phyloP scores from a whole-genome alignment of 2,113 vertebrate species.

The Manacus vitellinus region DNA sequence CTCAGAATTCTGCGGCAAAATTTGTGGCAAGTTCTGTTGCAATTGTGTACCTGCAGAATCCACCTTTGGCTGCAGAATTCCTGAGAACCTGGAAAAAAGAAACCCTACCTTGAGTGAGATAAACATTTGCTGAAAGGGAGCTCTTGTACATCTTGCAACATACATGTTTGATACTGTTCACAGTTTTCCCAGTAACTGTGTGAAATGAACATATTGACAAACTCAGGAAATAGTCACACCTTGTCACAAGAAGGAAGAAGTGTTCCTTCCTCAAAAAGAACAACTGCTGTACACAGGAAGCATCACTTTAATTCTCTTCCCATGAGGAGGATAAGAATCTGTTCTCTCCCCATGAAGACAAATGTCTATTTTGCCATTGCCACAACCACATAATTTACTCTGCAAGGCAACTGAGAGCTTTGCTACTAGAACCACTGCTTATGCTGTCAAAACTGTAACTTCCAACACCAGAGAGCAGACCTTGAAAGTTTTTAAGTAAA shows the following conservation, averaged over 20 bases:
- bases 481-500: neutral
- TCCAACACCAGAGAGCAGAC: neutral
- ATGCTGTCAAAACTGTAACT: neutral
- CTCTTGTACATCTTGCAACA: constrained; percentile 73
- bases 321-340: neutral
- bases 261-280: neutral
- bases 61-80: constrained; percentile 81
- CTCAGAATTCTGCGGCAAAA: constrained; percentile 82
- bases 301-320: neutral
- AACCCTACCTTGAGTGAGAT: constrained; percentile 79
- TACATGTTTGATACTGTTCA: constrained; percentile 46
- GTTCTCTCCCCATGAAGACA: neutral
- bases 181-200: constrained; percentile 60
- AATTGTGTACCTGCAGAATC: constrained; percentile 82
- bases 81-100: constrained; percentile 81
- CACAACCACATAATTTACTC: neutral
- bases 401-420: neutral
- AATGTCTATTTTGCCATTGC: neutral
- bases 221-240: constrained; percentile 32
- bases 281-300: neutral
- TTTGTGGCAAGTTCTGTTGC: constrained; percentile 78
- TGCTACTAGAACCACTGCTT: neutral
- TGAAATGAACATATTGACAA: constrained; percentile 56
- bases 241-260: neutral
- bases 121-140: constrained; percentile 75